phyloP scores from a whole-genome alignment of 53 echinoderm and acorn worm genomes.

The Echinarachnius parma region DNA sequence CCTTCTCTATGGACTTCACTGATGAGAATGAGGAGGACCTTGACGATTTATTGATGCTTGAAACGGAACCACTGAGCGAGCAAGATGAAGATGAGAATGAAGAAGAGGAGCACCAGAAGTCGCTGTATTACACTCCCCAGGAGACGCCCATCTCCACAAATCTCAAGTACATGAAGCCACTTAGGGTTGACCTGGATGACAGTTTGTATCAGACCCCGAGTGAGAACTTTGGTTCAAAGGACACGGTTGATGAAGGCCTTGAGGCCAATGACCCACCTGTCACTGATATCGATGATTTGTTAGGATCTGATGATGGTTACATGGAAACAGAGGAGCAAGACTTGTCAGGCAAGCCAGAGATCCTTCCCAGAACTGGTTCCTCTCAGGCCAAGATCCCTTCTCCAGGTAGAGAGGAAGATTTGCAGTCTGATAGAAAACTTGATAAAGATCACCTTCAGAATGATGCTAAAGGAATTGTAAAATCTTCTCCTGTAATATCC shows the following conservation, averaged over 20 bases:
- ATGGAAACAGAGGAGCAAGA: constrained; percentile 32
- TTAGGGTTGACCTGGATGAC: constrained; percentile 35
- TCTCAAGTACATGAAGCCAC: constrained; percentile 29
- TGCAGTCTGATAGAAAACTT: background rate
- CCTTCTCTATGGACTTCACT: constrained; percentile 45
- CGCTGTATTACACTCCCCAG: constrained; percentile 36
- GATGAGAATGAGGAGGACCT: constrained; percentile 71
- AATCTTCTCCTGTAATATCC: constrained; percentile 26
- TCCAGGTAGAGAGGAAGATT: background rate
- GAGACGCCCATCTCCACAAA: constrained; percentile 24
- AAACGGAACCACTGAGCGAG: constrained; percentile 63
- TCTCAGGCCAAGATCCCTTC: background rate
- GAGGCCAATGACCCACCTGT: constrained; percentile 64
- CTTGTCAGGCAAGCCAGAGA: constrained; percentile 9
- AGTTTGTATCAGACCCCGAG: constrained; percentile 40
- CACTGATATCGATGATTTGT: constrained; percentile 90
- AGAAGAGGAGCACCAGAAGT: constrained; percentile 19
- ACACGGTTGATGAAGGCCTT: constrained; percentile 39
- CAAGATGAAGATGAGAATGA: constrained; percentile 39
- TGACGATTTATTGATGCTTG: constrained; percentile 76
- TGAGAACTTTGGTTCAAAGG: constrained; percentile 44
- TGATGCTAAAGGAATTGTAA: constrained; percentile 17
- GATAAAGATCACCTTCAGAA: constrained; percentile 1
- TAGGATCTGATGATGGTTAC: constrained; percentile 57
- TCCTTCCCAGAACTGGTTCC: background rate